Conservation (phyloP, 2,888 invertebrate genomes). For the Drymonia ruficornis region DNA sequence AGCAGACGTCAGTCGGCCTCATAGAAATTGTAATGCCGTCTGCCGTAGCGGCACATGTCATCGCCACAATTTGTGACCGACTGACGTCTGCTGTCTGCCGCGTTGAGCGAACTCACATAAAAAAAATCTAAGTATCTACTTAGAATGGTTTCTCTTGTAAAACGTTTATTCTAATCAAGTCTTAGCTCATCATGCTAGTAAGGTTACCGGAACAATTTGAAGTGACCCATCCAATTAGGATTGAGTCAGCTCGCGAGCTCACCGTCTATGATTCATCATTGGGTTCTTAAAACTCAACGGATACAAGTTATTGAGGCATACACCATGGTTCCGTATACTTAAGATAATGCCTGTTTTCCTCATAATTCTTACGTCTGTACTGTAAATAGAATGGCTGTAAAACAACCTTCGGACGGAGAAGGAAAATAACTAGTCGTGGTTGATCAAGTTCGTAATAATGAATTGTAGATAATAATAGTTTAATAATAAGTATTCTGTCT, state of each 20-base stretch:
- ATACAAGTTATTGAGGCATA: constrained; percentile 14
- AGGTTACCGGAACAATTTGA: constrained; percentile 40
- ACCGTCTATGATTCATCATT: constrained; percentile 26
- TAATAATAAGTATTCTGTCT: neutral
- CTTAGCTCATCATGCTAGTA: constrained; percentile 11
- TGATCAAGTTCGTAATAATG: neutral
- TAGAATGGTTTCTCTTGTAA: neutral
- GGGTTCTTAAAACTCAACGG: constrained; percentile 13
- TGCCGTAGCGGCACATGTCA: too few species aligned
- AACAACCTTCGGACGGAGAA: neutral
- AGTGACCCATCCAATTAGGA: constrained; percentile 48
- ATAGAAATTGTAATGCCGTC: too few species aligned
- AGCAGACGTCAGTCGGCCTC: too few species aligned
- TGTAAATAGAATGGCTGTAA: neutral
- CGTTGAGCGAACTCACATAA: too few species aligned
- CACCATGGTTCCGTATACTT: constrained; percentile 23
- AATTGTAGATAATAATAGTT: neutral
- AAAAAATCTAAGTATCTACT: too few species aligned
- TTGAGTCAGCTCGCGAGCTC: constrained; percentile 24
- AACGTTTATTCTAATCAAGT: neutral
- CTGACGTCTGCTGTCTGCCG: too few species aligned
- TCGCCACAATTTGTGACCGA: too few species aligned
- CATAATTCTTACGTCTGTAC: neutral
- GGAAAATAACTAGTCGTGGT: neutral
- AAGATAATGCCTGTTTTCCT: neutral